Evolutionary conservation across 2,797 vertebrate genomes (phyloP).

Genomic region (Myotis pilosus): DNA sequence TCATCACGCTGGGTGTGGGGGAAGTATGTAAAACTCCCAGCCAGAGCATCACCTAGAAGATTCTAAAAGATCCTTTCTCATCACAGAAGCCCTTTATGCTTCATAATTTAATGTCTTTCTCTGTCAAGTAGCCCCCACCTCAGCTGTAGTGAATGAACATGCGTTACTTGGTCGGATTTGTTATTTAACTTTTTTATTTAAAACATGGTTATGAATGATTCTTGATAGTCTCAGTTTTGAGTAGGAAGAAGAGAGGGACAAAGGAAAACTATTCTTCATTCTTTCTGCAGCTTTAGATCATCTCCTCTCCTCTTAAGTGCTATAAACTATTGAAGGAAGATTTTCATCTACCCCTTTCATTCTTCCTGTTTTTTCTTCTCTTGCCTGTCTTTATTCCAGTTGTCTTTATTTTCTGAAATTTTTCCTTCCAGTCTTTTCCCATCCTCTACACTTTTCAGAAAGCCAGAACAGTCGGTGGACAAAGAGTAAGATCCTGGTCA

Average conservation of each 20-base stretch:
- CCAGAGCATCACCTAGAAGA: not conserved
- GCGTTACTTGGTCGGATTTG: not conserved
- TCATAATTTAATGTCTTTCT: not conserved
- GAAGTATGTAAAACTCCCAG: not conserved
- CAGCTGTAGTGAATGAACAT: not conserved
- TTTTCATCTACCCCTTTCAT: not conserved
- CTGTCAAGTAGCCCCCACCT: not conserved
- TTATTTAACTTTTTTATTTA: not conserved
- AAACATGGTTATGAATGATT: not conserved
- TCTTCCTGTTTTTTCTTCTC: not conserved
- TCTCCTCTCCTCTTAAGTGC: not conserved
- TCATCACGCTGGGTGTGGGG: not conserved
- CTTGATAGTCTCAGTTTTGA: not conserved
- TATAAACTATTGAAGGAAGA: not conserved
- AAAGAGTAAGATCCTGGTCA: not conserved
- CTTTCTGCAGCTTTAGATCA: not conserved
- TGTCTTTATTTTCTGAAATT: not conserved
- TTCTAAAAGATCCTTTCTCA: not conserved
- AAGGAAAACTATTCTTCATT: not conserved
- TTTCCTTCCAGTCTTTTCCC: not conserved
- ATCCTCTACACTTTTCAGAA: not conserved
- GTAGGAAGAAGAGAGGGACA: not conserved
- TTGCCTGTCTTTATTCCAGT: not conserved
- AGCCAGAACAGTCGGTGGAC: not conserved
- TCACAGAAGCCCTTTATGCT: not conserved